Percentiles rank a stretch among this genome's conserved stretches.
phyloP scores from a whole-genome alignment of 2,888 invertebrate genomes.

The Dynastes grantii region DNA sequence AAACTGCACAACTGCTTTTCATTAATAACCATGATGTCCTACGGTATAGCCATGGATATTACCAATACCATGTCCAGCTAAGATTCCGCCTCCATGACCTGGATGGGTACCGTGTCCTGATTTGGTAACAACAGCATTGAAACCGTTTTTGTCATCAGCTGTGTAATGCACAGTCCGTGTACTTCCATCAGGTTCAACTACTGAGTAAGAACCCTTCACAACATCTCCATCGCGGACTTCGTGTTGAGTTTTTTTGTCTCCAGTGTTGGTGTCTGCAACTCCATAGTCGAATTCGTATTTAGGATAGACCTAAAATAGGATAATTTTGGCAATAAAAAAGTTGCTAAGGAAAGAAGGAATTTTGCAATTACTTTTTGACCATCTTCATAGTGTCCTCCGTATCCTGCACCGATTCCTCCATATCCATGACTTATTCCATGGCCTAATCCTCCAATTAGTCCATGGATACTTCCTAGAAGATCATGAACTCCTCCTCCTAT shows the following conservation, averaged over 20 bases:
- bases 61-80: slow-evolving; percentile 43
- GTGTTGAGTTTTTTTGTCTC: slow-evolving; percentile 73
- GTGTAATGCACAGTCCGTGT: slow-evolving; percentile 77
- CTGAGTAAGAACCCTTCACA: slow-evolving; percentile 77
- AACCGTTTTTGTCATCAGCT: slow-evolving; percentile 76
- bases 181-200: slow-evolving; percentile 77
- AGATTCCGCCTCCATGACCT: slow-evolving; percentile 11
- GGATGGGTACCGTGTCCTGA: slow-evolving; percentile 65
- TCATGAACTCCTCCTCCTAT: slow-evolving; percentile 12
- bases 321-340: slow-evolving; percentile 1
- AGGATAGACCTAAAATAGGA: slow-evolving; percentile 70
- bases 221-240: slow-evolving; percentile 74
- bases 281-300: slow-evolving; percentile 75
- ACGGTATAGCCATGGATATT: slow-evolving; percentile 24
- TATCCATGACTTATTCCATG: slow-evolving; percentile 36
- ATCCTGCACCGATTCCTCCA: slow-evolving; percentile 37
- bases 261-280: slow-evolving; percentile 74
- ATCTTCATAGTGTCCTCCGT: slow-evolving; percentile 45
- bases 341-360: background rate
- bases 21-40: slow-evolving; percentile 41
- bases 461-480: slow-evolving; percentile 11
- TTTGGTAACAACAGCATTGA: slow-evolving; percentile 76
- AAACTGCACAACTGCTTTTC: slow-evolving; percentile 13
- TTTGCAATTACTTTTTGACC: slow-evolving; percentile 41
- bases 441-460: slow-evolving; percentile 24